A percentile compares a stretch with the other conserved stretches of the same genome.
These are phyloP conservation scores for Syndactyla subalaris DNA, from an alignment of 2,797 vertebrate genomes.

Conservation along the genomic window DNA sequence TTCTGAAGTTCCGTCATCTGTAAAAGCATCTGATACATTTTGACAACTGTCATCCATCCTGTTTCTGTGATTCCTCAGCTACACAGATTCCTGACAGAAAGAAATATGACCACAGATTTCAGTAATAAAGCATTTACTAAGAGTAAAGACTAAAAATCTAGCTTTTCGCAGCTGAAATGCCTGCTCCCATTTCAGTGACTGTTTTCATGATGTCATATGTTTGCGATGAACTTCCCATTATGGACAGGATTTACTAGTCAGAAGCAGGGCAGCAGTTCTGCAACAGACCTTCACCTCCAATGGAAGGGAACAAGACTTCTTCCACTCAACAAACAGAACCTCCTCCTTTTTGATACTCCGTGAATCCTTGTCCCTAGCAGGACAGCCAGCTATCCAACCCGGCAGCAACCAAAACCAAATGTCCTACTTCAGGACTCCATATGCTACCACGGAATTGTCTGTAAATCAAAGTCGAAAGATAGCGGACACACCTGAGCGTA, in stretches of 20 bases:
- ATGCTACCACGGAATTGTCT: background rate
- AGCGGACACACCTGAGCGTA: rapidly evolving
- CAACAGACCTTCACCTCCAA: background rate
- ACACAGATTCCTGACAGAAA: background rate
- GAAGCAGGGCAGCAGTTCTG: background rate
- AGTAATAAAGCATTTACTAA: background rate
- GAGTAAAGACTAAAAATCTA: background rate
- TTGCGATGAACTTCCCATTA: background rate
- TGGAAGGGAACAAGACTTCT: background rate
- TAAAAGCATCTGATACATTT: conserved; percentile 45
- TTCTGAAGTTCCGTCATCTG: conserved; percentile 53
- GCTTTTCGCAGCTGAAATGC: background rate
- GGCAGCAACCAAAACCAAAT: background rate
- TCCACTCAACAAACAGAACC: background rate
- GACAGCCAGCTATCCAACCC: background rate
- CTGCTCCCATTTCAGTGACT: background rate
- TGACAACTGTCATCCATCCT: conserved; percentile 30
- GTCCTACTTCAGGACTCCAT: conserved; percentile 35
- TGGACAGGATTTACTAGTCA: background rate
- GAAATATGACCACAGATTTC: background rate
- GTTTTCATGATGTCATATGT: background rate
- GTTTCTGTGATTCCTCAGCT: conserved; percentile 14
- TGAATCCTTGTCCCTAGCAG: background rate
- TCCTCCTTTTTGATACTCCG: background rate
- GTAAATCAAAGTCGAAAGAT: background rate